Evolutionary conservation across 2,888 invertebrate genomes (phyloP), one percentile per base, ranked within the genome.

Genomic region (Oligia latruncula): DNA sequence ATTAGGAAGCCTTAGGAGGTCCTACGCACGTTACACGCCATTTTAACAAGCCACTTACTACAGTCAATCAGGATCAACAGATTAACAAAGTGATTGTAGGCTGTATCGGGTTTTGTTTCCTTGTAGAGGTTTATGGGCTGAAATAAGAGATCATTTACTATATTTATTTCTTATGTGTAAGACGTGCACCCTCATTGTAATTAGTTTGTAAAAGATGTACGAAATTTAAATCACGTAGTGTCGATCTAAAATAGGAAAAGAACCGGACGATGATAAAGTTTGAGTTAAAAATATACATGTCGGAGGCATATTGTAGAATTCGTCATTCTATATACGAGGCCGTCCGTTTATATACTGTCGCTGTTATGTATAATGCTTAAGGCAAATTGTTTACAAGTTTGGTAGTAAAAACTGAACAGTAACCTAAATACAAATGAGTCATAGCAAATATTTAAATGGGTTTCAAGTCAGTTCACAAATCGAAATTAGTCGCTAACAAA

Each of bases 31-130:
- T 77, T 75, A 75, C 72, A 77, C 77, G 77, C 77, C 64, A 52
- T 66, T 81, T 77, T 77, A 86, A 86, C 83, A 70, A 83, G 74
- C 85, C 85, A 79, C 83, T 86, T 86, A 85, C 29, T 29, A 81
- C 82, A 82, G 71, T 85, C 74, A 82, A 82, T 85, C 74, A 84
- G 77, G 85, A 81, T 81, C 70, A 79, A 40, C 77, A 75, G 85
- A 85, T 85, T 85, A 83, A 77, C 74, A 55, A 75, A 85, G 79
- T 75, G 74, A 58, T 70, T 70, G 62, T 64, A 81, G 49, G 55
- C 58, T 13, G 64, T 81, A 58, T 70, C 29, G 40, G 60, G 46
- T 68, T 68, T 73, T 80, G 55, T 68, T 62, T 40, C 17, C 13
- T 13, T 67, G 60, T 77, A 67, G 4, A 67, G 60, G 29, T 52